Percentiles rank a stretch among this genome's conserved stretches.
Evolutionary conservation across 2,888 invertebrate genomes (phyloP).

Genomic region (Mimachlamys varia): DNA sequence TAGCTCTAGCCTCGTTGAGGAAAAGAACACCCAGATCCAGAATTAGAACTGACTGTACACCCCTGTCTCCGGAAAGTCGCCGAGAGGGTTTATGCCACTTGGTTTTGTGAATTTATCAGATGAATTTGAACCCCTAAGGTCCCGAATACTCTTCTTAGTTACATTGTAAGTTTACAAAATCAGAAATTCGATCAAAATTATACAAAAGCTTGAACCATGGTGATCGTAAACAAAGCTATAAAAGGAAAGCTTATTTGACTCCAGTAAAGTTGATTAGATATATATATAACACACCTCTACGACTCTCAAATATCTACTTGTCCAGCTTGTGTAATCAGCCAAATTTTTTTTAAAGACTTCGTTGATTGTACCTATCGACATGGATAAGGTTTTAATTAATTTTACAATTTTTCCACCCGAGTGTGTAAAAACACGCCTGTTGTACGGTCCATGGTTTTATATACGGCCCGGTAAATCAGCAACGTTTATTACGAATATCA

Average conservation of each 20-base stretch:
- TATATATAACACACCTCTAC: background rate
- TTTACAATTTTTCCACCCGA: conserved; percentile 1
- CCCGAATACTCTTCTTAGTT: background rate
- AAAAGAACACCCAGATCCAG: too few species aligned
- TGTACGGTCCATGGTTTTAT: background rate
- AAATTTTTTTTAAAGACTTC: background rate
- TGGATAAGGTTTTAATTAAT: background rate
- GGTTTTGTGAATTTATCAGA: too few species aligned
- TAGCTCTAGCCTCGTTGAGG: too few species aligned
- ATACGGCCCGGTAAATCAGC: background rate
- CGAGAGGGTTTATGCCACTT: background rate
- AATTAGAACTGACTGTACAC: too few species aligned
- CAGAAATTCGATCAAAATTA: background rate
- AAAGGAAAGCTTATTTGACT: conserved; percentile 22
- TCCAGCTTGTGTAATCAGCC: background rate
- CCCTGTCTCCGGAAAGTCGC: too few species aligned
- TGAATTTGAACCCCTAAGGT: background rate
- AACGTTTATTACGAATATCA: background rate
- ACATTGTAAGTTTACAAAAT: background rate
- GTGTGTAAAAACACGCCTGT: background rate
- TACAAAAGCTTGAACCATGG: background rate
- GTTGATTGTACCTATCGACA: conserved; percentile 7
- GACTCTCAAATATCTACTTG: conserved; percentile 5
- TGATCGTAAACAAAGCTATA: background rate
- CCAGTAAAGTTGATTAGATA: background rate